Evolutionary conservation across 2,888 invertebrate genomes (phyloP).

Genomic region (Cheilosia vulpina): DNA sequence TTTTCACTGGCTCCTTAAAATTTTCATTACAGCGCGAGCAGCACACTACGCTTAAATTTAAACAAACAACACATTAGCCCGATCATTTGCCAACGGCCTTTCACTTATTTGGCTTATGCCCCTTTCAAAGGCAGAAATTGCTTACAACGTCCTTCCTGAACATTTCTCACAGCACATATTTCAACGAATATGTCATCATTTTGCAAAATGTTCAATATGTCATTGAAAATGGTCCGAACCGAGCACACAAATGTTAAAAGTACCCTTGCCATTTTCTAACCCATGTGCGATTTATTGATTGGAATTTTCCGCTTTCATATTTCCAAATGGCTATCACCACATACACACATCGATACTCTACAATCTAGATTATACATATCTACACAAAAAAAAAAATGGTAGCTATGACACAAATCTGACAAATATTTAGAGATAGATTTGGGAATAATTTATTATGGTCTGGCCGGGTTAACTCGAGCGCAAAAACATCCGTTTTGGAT

Average conservation of each 20-base stretch:
- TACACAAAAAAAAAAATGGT: neutral
- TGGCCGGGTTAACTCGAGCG: constrained; percentile 30
- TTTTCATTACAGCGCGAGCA: no score
- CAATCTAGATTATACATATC: neutral
- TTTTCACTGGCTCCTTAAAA: no score
- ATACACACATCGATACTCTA: no score
- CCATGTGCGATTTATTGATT: constrained; percentile 37
- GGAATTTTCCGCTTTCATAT: constrained; percentile 56
- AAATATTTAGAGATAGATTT: constrained; percentile 67
- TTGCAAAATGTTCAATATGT: constrained; percentile 79
- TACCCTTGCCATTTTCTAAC: no score
- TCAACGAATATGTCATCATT: constrained; percentile 5
- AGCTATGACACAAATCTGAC: constrained; percentile 7
- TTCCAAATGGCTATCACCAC: constrained; percentile 35
- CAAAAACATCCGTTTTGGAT: constrained; percentile 42
- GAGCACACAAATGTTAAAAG: neutral
- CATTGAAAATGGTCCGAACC: constrained; percentile 94
- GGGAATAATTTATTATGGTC: constrained; percentile 57
- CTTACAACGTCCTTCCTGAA: neutral
- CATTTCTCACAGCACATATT: neutral
- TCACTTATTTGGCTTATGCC: no score
- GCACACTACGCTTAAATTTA: no score
- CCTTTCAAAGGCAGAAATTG: no score
- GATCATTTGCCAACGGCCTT: no score
- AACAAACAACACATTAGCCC: no score